These are phyloP conservation scores for Enteromius viviparus DNA, from an alignment of 2,797 vertebrate species.

Conservation along the genomic window DNA sequence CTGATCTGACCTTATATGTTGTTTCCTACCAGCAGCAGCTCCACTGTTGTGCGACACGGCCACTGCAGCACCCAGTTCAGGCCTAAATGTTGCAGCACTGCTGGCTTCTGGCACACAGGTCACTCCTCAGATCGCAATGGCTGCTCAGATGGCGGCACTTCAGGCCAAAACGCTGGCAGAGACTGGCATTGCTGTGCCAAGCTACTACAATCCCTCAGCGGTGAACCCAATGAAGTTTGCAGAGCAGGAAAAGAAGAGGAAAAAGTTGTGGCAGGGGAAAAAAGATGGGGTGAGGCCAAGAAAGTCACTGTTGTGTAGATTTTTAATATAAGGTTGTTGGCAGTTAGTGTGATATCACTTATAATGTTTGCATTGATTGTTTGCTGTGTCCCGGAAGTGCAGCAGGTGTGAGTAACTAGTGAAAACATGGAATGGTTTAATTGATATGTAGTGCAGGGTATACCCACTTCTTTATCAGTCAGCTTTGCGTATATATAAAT, in stretches of 20 bases:
- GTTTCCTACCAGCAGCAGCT: constrained; percentile 59
- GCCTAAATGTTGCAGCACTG: constrained; percentile 94
- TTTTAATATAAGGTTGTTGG: neutral
- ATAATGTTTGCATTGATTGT: neutral
- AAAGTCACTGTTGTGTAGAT: neutral
- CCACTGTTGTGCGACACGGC: constrained; percentile 71
- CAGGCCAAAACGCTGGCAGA: constrained; percentile 96
- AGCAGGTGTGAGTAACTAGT: too few species aligned
- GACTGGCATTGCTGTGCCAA: constrained; percentile 98
- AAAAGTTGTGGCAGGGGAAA: constrained; percentile 98
- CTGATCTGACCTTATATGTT: neutral
- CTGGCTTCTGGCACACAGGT: constrained; percentile 97
- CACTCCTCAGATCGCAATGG: constrained; percentile 98
- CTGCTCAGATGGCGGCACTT: constrained; percentile 97
- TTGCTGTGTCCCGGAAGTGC: too few species aligned
- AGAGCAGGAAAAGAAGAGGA: constrained; percentile 97
- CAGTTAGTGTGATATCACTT: neutral
- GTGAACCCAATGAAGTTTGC: constrained; percentile 98
- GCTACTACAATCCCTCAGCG: constrained; percentile 97
- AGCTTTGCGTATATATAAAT: too few species aligned
- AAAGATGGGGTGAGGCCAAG: constrained; percentile 88
- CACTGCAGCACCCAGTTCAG: constrained; percentile 77
- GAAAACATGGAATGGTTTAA: too few species aligned
- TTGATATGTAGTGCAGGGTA: too few species aligned
- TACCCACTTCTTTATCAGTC: too few species aligned